Evolutionary conservation across 2,888 invertebrate species (phyloP), one percentile per base, ranked within the genome.

Genomic region (Labia minor): DNA sequence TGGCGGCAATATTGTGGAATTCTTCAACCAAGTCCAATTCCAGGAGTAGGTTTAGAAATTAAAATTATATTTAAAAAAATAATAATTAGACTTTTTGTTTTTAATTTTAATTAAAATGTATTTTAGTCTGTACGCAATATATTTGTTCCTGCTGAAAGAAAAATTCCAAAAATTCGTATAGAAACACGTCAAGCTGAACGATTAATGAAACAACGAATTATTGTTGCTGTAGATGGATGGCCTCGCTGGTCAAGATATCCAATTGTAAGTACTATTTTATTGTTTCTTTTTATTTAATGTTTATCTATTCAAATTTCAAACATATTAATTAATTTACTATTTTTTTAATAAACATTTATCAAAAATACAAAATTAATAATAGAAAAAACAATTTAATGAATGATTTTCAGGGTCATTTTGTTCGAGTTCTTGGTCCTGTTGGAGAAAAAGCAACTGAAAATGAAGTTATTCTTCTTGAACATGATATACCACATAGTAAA

Each of bases 1-100:
- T 97, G 98, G 96, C 82, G 96, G 61, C 97, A 96, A 75, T 98
- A 97, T 78, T 99, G 98, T 79, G 99, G 99, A 14, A 94, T 98
- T 72, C 78, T 99, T 67, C 86, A 92, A 76, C 86, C 88, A 0
- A 90, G 87, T 74, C 82, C 85, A 19, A 80, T 90, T 61, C 84
- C 85, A 76, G 87, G 85, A 79, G 79, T 79, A 73, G 72, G 70
- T 70, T 61, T n/a, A 62, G 26, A 26, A 3, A 26, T 26, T 26
- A 26, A n/a, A n/a, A n/a, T n/a, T n/a, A 20, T 21, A 37, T 65
- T 19, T 1, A 61, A 37, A 67, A 21, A 63, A 1, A 26, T 67
- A 10, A 61, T 62, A 21, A n/a, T n/a, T n/a, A n/a, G n/a, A n/a
- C n/a, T n/a, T n/a, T 61, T 64, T 19, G 20, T 64, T 64, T 62